These are phyloP conservation scores for Conistra vaccinii DNA, from an alignment of 2,888 invertebrate species.

Conservation along the genomic window DNA sequence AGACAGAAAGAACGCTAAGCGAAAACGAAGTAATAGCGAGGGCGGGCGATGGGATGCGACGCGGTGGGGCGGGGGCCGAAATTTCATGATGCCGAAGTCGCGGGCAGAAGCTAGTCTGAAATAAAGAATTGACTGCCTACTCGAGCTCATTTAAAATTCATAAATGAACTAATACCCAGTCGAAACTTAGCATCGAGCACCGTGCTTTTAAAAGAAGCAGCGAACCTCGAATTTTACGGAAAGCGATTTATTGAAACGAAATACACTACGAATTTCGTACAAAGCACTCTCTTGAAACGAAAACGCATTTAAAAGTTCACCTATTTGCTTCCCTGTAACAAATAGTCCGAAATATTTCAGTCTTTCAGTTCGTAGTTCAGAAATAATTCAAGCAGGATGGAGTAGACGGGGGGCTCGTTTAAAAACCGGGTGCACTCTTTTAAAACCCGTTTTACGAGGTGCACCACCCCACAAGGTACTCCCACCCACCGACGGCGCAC, in stretches of 20 bases:
- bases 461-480: constrained; percentile 43
- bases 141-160: neutral
- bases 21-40: too few relatives aligned
- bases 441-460: constrained; percentile 70
- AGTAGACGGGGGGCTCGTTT: constrained; percentile 60
- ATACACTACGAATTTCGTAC: constrained; percentile 31
- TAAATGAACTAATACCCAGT: constrained; percentile 19
- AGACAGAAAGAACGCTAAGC: too few relatives aligned
- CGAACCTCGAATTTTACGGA: constrained; percentile 20
- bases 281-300: constrained; percentile 38
- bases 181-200: constrained; percentile 1
- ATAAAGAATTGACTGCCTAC: neutral
- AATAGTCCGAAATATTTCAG: constrained; percentile 51
- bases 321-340: constrained; percentile 42
- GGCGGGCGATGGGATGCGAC: too few relatives aligned
- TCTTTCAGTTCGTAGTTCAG: constrained; percentile 42
- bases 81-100: too few relatives aligned
- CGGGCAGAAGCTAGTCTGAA: neutral
- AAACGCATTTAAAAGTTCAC: constrained; percentile 41
- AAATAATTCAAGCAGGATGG: constrained; percentile 66
- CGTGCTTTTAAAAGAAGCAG: constrained; percentile 11
- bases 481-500: constrained; percentile 19
- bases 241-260: constrained; percentile 43
- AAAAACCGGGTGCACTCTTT: constrained; percentile 67
- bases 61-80: too few relatives aligned